Evolutionary conservation across 2,113 vertebrate species (phyloP).

Genomic region (Nibea coibor): DNA sequence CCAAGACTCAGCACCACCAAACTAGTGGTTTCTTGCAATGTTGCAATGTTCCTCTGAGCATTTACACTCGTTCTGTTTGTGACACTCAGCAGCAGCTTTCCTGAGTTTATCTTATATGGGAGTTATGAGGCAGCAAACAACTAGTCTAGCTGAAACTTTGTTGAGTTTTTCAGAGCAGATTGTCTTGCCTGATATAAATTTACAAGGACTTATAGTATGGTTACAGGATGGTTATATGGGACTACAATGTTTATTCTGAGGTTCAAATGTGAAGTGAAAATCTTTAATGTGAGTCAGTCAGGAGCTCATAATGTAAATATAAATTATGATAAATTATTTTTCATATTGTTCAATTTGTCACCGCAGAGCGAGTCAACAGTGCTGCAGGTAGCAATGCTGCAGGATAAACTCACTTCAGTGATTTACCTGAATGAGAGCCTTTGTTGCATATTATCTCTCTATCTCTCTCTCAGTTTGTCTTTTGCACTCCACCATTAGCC

Average conservation of each 20-base stretch:
- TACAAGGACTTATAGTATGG: too few relatives aligned
- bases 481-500: too few relatives aligned
- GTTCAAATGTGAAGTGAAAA: too few relatives aligned
- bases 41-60: constrained; percentile 1
- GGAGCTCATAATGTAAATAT: not conserved
- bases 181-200: too few relatives aligned
- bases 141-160: too few relatives aligned
- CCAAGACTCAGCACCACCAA: not conserved
- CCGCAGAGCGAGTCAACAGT: not conserved
- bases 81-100: not conserved
- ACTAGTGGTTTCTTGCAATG: constrained; percentile 6
- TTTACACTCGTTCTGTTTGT: not conserved
- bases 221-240: too few relatives aligned
- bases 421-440: not conserved
- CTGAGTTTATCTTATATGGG: not conserved
- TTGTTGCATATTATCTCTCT: not conserved
- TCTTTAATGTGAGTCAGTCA: not conserved
- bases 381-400: not conserved
- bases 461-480: too few relatives aligned
- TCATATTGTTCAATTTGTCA: not conserved
- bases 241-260: too few relatives aligned
- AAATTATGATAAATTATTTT: not conserved
- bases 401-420: not conserved
- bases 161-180: too few relatives aligned
- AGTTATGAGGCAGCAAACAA: not conserved